Evolutionary conservation across 2,797 vertebrate species (phyloP), one percentile per base, ranked within the genome.

Genomic region (Hippoglossus hippoglossus): DNA sequence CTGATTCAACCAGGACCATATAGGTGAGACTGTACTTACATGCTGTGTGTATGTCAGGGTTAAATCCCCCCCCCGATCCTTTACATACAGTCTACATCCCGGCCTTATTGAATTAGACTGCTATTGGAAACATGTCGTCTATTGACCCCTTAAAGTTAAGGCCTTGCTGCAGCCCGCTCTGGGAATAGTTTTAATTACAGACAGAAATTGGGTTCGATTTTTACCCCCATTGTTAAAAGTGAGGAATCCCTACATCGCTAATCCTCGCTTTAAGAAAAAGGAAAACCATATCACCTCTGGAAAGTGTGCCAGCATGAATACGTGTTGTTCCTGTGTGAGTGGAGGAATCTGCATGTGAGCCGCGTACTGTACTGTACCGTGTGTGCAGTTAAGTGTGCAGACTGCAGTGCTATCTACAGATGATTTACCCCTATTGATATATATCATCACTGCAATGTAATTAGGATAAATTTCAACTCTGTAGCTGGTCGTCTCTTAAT

Each of bases 121-220:
- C 72, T 76, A 89, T 84, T 79, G 83, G 85, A 85, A 91, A 88
- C 49, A 80, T 85, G 89, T 89, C 87, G 73, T 19, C 51, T 60
- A 77, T 68, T 87, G 87, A 87, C 81, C 85, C 82, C 78, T 73
- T 85, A 72, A 89, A 84, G 81, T 83, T 83, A 82, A 80, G 87
- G 79, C 85, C 84, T 87, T 71, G 52, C 73, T 86, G 77, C 67
- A 25, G 36, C 36, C n/a, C 36, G 55, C 85, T 73, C 41, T 39
- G 80, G 86, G 79, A 87, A 83, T 77, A 71, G 73, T 85, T 91
- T 92, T 92, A 90, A 90, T 92, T 92, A 91, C 81, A 87, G 67
- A 21, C 63, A 87, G 87, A 88, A 85, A 91, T 90, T 86, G 81
- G 71, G 47, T 89, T 92, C 75, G 89, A 91, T 91, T 88, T 31